Evolutionary conservation across 2,113 vertebrate genomes (phyloP).

Genomic region (Scophthalmus maximus): DNA sequence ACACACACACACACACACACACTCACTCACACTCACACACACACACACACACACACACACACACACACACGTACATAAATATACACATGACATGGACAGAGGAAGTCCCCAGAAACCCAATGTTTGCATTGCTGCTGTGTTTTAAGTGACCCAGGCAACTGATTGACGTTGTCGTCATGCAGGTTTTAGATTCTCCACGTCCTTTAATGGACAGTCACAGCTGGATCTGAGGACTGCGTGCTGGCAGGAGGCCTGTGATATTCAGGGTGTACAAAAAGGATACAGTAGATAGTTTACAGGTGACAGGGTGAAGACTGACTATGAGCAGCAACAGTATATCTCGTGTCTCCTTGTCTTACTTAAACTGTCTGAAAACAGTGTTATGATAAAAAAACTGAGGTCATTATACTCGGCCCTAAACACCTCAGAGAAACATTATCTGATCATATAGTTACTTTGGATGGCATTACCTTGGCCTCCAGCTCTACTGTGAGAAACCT

Average conservation of each 20-base stretch:
- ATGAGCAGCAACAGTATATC: neutral
- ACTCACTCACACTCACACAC: slow-evolving; percentile 27
- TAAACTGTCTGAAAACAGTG: neutral
- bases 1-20: slow-evolving; percentile 38
- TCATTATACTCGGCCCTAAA: too few relatives aligned
- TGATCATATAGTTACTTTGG: too few relatives aligned
- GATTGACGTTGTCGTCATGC: slow-evolving; percentile 17
- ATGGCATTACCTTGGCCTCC: too few relatives aligned
- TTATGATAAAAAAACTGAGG: too few relatives aligned
- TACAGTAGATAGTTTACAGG: neutral
- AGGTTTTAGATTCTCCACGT: slow-evolving; percentile 3
- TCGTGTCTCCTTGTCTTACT: slow-evolving; percentile 2
- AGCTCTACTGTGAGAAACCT: too few relatives aligned
- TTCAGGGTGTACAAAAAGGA: too few relatives aligned
- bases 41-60: slow-evolving; percentile 35
- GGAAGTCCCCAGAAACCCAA: slow-evolving; percentile 61
- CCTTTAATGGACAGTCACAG: slow-evolving; percentile 10
- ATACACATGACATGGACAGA: slow-evolving; percentile 14
- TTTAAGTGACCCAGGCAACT: slow-evolving; percentile 16
- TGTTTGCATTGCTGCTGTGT: slow-evolving; percentile 31
- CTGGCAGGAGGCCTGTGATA: neutral
- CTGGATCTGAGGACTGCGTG: slow-evolving; percentile 1
- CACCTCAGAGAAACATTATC: too few relatives aligned
- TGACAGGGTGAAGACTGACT: neutral
- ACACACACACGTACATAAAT: slow-evolving; percentile 34